phyloP scores from a whole-genome alignment of 2,888 invertebrate genomes.

The Himalopsyche tibetana region DNA sequence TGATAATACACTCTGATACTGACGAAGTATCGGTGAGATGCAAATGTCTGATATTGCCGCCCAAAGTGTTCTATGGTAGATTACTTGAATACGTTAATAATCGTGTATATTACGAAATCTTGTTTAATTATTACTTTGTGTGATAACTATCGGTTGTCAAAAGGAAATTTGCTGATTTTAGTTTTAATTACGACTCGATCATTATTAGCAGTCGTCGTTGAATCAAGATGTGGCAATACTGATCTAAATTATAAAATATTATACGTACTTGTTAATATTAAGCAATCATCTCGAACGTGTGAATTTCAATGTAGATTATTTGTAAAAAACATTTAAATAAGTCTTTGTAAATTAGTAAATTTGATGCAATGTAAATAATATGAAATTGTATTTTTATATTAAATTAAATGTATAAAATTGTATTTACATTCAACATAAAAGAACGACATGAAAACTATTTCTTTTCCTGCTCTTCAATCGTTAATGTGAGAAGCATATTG shows the following conservation, averaged over 20 bases:
- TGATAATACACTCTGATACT: too few species aligned
- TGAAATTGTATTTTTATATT: conserved; percentile 26
- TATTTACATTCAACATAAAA: background rate
- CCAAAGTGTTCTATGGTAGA: too few species aligned
- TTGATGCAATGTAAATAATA: background rate
- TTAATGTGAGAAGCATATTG: background rate
- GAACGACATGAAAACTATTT: too few species aligned
- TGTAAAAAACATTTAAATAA: background rate
- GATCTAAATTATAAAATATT: background rate
- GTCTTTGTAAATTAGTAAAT: background rate
- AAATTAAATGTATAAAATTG: background rate
- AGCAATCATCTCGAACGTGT: background rate
- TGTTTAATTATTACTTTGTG: too few species aligned
- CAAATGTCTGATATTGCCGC: too few species aligned
- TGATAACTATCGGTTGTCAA: too few species aligned
- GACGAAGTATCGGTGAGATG: too few species aligned
- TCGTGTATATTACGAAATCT: too few species aligned
- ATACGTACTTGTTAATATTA: background rate
- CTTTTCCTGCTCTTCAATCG: too few species aligned
- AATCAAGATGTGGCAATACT: background rate
- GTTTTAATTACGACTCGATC: background rate
- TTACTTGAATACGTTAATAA: too few species aligned
- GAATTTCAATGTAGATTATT: background rate
- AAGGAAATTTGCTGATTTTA: background rate
- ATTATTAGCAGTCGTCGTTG: background rate